A percentile compares a stretch with the other conserved stretches of the same genome.
Conservation (phyloP, 2,797 vertebrate species). For the Glyptemys insculpta region DNA sequence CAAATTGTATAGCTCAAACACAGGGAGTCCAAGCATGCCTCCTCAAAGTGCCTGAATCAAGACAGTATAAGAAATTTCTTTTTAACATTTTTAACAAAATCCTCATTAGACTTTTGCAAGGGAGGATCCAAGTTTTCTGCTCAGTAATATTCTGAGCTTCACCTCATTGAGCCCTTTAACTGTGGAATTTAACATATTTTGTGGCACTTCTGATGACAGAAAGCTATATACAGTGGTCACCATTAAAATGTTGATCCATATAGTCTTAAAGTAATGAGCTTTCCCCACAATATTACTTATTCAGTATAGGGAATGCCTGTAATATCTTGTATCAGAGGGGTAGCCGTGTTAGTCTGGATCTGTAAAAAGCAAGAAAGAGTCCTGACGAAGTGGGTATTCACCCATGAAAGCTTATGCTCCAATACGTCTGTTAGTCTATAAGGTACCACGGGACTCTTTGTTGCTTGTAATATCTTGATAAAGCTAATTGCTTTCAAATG, state of each 20-base stretch:
- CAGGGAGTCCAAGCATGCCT: neutral
- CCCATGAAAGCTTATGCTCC: too few relatives aligned
- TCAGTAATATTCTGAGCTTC: neutral
- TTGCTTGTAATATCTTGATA: neutral
- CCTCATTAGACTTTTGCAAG: neutral
- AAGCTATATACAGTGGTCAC: neutral
- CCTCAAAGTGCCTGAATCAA: neutral
- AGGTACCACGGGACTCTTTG: too few relatives aligned
- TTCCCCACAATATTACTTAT: neutral
- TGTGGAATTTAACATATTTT: neutral
- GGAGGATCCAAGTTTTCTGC: conserved; percentile 1
- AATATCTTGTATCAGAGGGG: neutral
- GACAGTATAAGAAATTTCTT: neutral
- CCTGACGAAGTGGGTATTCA: too few relatives aligned
- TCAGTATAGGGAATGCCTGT: neutral
- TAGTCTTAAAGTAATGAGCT: neutral
- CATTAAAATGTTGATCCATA: neutral
- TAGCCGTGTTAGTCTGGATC: too few relatives aligned
- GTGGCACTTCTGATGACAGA: neutral
- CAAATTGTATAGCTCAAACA: neutral
- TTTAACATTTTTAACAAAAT: neutral
- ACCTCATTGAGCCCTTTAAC: neutral
- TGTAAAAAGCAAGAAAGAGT: too few relatives aligned
- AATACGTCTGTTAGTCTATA: too few relatives aligned
- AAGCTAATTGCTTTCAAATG: neutral